These are phyloP conservation scores for Trisateles emortualis DNA, from an alignment of 2,888 invertebrate species.

Conservation along the genomic window DNA sequence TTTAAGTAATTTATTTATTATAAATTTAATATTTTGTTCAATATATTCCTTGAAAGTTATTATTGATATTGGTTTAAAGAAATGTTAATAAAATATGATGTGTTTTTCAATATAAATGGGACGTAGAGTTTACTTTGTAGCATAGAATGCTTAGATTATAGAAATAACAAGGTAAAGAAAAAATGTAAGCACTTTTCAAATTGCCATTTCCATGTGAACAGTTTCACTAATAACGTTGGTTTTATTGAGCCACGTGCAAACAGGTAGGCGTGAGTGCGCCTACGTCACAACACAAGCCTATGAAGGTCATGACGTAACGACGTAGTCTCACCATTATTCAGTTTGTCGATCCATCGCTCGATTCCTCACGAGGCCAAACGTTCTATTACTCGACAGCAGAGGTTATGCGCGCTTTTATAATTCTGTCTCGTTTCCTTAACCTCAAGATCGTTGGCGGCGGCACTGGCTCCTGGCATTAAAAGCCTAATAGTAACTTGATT, in stretches of 20 bases:
- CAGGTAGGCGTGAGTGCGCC: slow-evolving; percentile 73
- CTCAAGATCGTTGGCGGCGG: slow-evolving; percentile 55
- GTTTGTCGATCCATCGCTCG: slow-evolving; percentile 75
- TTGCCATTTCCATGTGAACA: slow-evolving; percentile 51
- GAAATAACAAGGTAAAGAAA: neutral
- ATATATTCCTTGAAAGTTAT: neutral
- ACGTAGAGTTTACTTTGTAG: neutral
- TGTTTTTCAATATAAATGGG: neutral
- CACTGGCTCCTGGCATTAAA: slow-evolving; percentile 48
- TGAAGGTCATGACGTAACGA: slow-evolving; percentile 82
- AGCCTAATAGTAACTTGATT: slow-evolving; percentile 56
- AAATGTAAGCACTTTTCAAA: slow-evolving; percentile 21
- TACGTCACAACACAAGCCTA: slow-evolving; percentile 75
- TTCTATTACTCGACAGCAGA: slow-evolving; percentile 67
- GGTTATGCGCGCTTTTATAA: slow-evolving; percentile 65
- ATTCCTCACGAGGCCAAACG: slow-evolving; percentile 75
- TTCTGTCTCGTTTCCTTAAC: slow-evolving; percentile 64
- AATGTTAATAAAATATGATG: neutral
- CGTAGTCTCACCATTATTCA: slow-evolving; percentile 75
- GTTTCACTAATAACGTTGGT: slow-evolving; percentile 54
- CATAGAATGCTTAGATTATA: neutral
- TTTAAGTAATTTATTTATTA: slow-evolving; percentile 59
- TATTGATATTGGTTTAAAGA: neutral
- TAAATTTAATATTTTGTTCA: slow-evolving; percentile 15
- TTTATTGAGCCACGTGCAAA: slow-evolving; percentile 73